Conservation (phyloP, 2,797 vertebrate genomes). For the Sebastes vulpes region DNA sequence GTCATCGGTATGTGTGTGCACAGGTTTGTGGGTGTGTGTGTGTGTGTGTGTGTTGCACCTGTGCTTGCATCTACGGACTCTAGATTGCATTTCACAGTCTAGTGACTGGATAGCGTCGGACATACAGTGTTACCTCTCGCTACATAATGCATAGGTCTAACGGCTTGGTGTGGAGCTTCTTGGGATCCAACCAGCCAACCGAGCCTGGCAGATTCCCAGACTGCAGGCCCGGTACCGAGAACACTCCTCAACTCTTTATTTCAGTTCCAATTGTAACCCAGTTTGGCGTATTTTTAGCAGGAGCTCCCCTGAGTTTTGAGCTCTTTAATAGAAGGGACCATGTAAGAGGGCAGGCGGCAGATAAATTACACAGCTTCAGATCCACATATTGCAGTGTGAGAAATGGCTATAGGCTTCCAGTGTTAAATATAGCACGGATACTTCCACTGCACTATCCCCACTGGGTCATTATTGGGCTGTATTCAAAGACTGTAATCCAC, state of each 20-base stretch:
- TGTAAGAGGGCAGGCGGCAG: constrained; percentile 62
- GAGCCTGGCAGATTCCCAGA: constrained; percentile 15
- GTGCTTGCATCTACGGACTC: constrained; percentile 20
- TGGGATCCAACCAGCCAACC: constrained; percentile 26
- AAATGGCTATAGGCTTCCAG: constrained; percentile 52
- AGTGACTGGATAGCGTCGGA: constrained; percentile 44
- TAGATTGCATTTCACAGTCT: constrained; percentile 70
- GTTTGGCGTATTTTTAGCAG: constrained; percentile 78
- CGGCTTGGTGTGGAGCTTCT: constrained; percentile 19
- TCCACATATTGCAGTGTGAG: constrained; percentile 45
- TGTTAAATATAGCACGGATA: constrained; percentile 62
- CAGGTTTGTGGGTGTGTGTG: background rate
- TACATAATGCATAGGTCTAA: constrained; percentile 79
- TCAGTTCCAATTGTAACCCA: constrained; percentile 70
- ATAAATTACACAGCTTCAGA: constrained; percentile 68
- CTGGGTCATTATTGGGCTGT: constrained; percentile 52
- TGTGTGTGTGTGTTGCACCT: background rate
- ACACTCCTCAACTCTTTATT: constrained; percentile 43
- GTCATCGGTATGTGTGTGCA: constrained; percentile 26
- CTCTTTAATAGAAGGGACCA: constrained; percentile 62
- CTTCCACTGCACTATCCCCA: constrained; percentile 49
- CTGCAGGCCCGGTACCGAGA: constrained; percentile 26
- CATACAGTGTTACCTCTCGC: constrained; percentile 70
- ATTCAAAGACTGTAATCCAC: constrained; percentile 59
- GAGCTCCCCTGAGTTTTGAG: constrained; percentile 67